Conservation (phyloP, 2,797 vertebrate species). For the Peromyscus nudipes region DNA sequence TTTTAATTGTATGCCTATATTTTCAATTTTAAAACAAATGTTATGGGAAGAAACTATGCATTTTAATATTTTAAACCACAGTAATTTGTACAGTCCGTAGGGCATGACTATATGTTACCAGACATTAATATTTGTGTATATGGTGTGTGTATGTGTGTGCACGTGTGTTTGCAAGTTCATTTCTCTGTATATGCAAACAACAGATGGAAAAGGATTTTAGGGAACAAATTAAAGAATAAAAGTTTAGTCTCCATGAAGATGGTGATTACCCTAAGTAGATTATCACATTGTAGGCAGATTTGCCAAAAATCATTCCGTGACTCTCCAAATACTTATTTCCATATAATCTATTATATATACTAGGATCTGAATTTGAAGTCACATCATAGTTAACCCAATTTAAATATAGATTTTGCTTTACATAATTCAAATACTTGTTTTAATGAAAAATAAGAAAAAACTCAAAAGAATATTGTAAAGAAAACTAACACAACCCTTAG, state of each 20-base stretch:
- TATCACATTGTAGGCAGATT: constrained; percentile 63
- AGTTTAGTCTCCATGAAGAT: constrained; percentile 48
- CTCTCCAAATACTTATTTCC: constrained; percentile 61
- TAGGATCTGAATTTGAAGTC: neutral
- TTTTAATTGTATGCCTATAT: neutral
- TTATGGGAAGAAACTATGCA: neutral
- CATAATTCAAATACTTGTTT: neutral
- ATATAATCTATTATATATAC: neutral
- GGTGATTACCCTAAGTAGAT: constrained; percentile 68
- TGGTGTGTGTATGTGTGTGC: neutral
- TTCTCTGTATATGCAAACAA: neutral
- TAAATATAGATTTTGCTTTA: neutral
- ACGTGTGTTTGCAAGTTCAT: neutral
- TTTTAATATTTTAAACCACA: constrained; percentile 7
- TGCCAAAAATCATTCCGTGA: constrained; percentile 24
- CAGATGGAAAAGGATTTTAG: constrained; percentile 70
- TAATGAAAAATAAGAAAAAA: constrained; percentile 30
- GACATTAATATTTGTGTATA: neutral
- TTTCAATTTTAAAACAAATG: neutral
- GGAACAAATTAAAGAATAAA: constrained; percentile 66
- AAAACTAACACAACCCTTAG: neutral
- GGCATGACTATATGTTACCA: neutral
- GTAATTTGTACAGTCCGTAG: neutral
- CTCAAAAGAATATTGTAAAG: neutral
- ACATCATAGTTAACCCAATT: constrained; percentile 18